Evolutionary conservation across 2,888 invertebrate genomes (phyloP).

Genomic region (Philonicus albiceps): DNA sequence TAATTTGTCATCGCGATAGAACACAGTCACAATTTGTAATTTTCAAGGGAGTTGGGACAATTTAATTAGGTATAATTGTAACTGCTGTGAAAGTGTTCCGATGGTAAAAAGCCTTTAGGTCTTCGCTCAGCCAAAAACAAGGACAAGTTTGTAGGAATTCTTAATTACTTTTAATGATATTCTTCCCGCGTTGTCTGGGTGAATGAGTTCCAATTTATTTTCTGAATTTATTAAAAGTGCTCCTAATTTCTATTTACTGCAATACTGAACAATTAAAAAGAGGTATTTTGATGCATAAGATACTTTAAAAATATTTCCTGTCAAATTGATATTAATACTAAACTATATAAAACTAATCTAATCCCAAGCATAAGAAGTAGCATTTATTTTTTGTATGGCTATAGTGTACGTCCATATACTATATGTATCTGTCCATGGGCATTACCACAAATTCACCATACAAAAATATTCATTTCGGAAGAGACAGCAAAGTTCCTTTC

Average conservation of each 20-base stretch:
- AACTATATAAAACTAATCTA: not conserved
- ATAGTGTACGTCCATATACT: not conserved
- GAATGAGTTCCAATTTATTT: not conserved
- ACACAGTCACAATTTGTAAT: not conserved
- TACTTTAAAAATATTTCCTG: not conserved
- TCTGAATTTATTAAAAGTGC: not conserved
- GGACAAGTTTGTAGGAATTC: not conserved
- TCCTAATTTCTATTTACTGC: not conserved
- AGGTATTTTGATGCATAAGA: not conserved
- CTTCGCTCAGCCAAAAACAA: not conserved
- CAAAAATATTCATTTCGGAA: not conserved
- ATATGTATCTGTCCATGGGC: not conserved
- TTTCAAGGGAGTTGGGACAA: not conserved
- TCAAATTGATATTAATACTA: not conserved
- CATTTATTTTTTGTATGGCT: not conserved
- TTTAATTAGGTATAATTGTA: constrained; percentile 15
- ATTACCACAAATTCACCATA: not conserved
- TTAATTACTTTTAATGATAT: not conserved
- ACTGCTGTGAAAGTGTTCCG: not conserved
- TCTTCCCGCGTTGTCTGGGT: not conserved
- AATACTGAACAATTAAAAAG: not conserved
- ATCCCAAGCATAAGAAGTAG: not conserved
- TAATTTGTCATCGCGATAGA: not conserved
- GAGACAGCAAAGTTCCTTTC: not conserved
- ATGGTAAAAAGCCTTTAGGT: constrained; percentile 6